These are phyloP conservation scores for Odontothrips loti DNA, from an alignment of 2,888 invertebrate species.

Conservation along the genomic window DNA sequence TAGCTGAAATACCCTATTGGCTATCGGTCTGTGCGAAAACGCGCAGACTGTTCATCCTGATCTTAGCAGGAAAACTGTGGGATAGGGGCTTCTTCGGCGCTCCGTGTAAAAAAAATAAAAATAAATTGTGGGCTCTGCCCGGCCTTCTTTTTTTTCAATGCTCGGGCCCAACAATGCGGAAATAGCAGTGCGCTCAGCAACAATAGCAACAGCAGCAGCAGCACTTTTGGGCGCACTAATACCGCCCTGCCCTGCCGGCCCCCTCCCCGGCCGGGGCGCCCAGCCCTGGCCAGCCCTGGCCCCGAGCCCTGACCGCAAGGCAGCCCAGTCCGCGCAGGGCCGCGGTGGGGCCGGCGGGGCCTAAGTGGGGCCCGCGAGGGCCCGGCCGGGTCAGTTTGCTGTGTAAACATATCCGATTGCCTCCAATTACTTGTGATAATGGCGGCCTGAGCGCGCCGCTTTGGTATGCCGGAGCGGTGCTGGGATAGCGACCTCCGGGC, in stretches of 20 bases:
- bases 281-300: too few species aligned
- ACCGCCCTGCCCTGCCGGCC: too few species aligned
- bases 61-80: too few species aligned
- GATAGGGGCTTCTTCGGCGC: neutral
- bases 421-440: neutral
- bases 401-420: conserved; percentile 2
- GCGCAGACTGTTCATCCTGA: neutral
- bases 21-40: too few species aligned
- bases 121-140: neutral
- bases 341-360: too few species aligned
- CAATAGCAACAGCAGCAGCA: neutral
- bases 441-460: neutral
- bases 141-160: neutral
- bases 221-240: too few species aligned
- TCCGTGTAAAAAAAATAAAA: neutral
- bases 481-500: too few species aligned
- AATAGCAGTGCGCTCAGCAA: neutral
- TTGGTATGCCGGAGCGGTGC: too few species aligned
- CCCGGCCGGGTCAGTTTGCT: neutral
- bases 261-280: too few species aligned
- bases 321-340: too few species aligned
- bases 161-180: neutral
- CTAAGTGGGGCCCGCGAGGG: too few species aligned
- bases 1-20: too few species aligned
- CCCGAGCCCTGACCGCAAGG: neutral